Evolutionary conservation across 2,888 invertebrate genomes (phyloP).

Genomic region (Ethmia dodecea): DNA sequence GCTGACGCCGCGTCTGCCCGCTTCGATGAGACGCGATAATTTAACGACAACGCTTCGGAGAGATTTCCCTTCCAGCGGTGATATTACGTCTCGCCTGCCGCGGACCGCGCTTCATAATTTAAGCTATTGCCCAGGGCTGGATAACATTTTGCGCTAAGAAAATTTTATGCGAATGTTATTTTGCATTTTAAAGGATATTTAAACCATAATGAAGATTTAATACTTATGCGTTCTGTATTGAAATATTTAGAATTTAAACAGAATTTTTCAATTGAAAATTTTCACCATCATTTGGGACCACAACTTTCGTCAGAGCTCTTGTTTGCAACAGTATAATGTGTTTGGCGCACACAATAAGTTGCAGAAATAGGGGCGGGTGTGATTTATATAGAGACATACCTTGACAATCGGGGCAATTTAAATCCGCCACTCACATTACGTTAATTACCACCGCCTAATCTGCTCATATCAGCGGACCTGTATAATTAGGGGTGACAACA

Average conservation of each 20-base stretch:
- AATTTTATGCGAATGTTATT: constrained; percentile 47
- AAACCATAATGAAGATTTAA: constrained; percentile 11
- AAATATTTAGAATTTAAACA: no score
- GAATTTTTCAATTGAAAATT: no score
- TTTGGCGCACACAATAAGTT: constrained; percentile 26
- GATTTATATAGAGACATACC: constrained; percentile 38
- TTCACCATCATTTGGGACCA: no score
- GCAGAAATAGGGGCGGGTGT: constrained; percentile 29
- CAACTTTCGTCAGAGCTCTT: no score
- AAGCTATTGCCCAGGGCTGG: constrained; percentile 41
- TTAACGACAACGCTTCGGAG: constrained; percentile 56
- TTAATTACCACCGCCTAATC: constrained; percentile 64
- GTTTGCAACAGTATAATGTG: no score
- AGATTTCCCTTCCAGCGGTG: constrained; percentile 46
- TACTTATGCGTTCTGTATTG: no score
- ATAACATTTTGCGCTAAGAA: constrained; percentile 41
- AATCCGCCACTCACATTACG: constrained; percentile 52
- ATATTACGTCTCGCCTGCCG: constrained; percentile 49
- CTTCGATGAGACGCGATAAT: constrained; percentile 58
- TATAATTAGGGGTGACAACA: constrained; percentile 73
- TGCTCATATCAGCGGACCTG: constrained; percentile 55
- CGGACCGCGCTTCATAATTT: constrained; percentile 50
- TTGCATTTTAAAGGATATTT: constrained; percentile 38
- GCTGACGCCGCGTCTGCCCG: constrained; percentile 42
- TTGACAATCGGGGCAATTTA: constrained; percentile 41